These are phyloP conservation scores for Actias luna DNA, from an alignment of 2,888 invertebrate species.

Conservation along the genomic window DNA sequence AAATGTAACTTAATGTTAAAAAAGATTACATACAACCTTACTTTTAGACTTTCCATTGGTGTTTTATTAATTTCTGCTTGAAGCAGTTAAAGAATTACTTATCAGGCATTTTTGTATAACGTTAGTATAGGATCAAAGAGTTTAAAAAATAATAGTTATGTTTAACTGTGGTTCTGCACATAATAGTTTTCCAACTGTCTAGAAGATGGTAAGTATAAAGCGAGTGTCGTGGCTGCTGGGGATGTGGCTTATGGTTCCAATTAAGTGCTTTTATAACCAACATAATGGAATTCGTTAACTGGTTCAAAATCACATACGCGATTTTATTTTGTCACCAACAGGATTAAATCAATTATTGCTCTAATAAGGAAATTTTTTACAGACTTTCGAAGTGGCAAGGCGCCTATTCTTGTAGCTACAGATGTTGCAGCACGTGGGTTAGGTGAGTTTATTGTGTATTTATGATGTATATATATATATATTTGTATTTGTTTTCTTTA, in stretches of 20 bases:
- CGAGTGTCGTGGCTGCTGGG: slow-evolving; percentile 3
- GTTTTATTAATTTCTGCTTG: neutral
- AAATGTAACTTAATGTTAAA: neutral
- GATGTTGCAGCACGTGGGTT: slow-evolving; percentile 97
- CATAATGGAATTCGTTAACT: neutral
- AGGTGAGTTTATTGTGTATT: slow-evolving; percentile 83
- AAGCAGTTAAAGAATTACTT: neutral
- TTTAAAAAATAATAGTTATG: neutral
- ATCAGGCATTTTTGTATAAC: neutral
- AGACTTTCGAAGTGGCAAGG: slow-evolving; percentile 93
- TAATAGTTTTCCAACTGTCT: neutral
- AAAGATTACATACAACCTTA: neutral
- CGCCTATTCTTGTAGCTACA: slow-evolving; percentile 95
- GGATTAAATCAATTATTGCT: neutral
- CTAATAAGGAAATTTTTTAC: slow-evolving; percentile 49
- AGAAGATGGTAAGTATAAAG: slow-evolving; percentile 1
- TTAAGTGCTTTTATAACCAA: neutral
- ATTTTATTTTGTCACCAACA: neutral
- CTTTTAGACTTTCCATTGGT: neutral
- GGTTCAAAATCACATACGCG: neutral
- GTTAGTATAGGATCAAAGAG: neutral
- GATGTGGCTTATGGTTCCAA: neutral
- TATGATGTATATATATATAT: neutral
- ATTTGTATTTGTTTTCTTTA: neutral
- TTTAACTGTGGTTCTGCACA: neutral